phyloP scores from a whole-genome alignment of 2,888 invertebrate genomes.

The Acronicta leporina region DNA sequence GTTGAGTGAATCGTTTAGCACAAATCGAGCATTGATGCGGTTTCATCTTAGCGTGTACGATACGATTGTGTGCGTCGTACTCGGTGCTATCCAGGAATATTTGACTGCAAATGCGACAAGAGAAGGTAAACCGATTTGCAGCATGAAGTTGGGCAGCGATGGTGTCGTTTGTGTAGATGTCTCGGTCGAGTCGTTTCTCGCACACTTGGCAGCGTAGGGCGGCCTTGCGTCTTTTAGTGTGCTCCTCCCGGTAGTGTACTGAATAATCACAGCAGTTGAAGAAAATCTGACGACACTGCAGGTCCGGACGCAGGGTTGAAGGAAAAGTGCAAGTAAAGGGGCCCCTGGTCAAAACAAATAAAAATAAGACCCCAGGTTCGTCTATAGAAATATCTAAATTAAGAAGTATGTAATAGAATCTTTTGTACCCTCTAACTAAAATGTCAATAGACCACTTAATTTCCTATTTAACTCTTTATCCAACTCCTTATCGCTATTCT shows the following conservation, averaged over 20 bases:
- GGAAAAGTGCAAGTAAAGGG: slow-evolving; percentile 84
- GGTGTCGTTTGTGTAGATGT: slow-evolving; percentile 60
- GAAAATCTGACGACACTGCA: slow-evolving; percentile 82
- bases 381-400: slow-evolving; percentile 1
- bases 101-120: slow-evolving; percentile 76
- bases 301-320: slow-evolving; percentile 73
- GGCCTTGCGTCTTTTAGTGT: slow-evolving; percentile 83
- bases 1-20: slow-evolving; percentile 82
- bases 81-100: slow-evolving; percentile 72
- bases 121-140: slow-evolving; percentile 63
- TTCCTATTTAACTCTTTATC: too few relatives aligned
- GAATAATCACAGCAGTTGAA: slow-evolving; percentile 86
- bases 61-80: slow-evolving; percentile 79
- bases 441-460: too few relatives aligned
- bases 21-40: slow-evolving; percentile 82
- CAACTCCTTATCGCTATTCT: too few relatives aligned
- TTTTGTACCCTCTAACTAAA: too few relatives aligned
- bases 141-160: slow-evolving; percentile 60
- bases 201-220: slow-evolving; percentile 85
- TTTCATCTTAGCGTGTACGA: slow-evolving; percentile 79
- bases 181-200: slow-evolving; percentile 80
- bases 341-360: slow-evolving; percentile 68
- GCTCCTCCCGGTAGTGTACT: slow-evolving; percentile 82
- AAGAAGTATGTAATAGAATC: too few relatives aligned
- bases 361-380: slow-evolving; percentile 46